Base-by-base conservation (phyloP, 2,888 invertebrate species). In the Synanthedon tipuliformis region DNA sequence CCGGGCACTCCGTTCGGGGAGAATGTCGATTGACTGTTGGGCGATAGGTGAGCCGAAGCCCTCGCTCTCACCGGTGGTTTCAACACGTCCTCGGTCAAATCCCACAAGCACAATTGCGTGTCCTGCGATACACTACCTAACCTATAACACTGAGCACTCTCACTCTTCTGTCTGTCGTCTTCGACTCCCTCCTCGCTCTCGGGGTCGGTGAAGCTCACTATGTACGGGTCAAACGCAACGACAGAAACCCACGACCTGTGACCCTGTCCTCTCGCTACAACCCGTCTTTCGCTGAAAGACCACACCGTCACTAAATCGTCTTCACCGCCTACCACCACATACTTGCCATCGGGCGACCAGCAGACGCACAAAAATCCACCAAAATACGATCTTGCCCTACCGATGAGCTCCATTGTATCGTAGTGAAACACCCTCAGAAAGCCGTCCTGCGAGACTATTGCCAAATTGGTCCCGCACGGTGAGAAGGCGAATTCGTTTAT, bases 401-500 rank as follows among this genome's bases (percentile, higher is more conserved):
- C 98, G 53, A 97, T 89, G 58, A 98, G 89, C 79, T 99, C 99
- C 97, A 98, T 98, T 40, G 95, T 95, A 74, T 98, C 95, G 78
- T 98, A 99, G 74, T 98, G 96, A 88, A 98, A 99, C 54, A 99
- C 95, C 58, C 99, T 88, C 45, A 99, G 89, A 77, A 96, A 95
- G 13, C 99, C 99, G 85, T 96, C 96, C 76, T 96, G 98, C 18
- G 97, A 95, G 3, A 96, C 99, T 50, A 96, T 92, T 5, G 99
- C 99, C 62, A 99, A 84, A 82, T 97, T 95, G 53, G 95, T 91
- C 41, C 94, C 95, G 83, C 96, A 96, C 0, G 98, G 98, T 50
- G 98, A 98, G 80, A 99, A 99, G 54, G 95, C 94, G 84, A 99
- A 95, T 82, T 99, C 97, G 79, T 99, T 98, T 70, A 99, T 95